These are phyloP conservation scores for Harpagoxenus sublaevis DNA, from an alignment of 2,888 invertebrate genomes.

Conservation along the genomic window DNA sequence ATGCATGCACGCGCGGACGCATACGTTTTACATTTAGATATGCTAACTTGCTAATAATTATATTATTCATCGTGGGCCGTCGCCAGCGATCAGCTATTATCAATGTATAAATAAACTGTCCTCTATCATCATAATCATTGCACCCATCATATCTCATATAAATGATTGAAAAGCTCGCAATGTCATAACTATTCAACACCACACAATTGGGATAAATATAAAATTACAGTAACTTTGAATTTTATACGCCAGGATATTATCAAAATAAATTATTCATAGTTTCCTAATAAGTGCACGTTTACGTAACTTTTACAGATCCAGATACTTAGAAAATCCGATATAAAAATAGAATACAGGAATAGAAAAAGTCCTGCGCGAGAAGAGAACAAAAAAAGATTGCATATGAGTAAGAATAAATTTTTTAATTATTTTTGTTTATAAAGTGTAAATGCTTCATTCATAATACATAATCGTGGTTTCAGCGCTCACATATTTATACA, in stretches of 20 bases:
- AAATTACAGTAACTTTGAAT: neutral
- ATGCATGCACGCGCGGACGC: constrained; percentile 51
- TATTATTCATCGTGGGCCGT: constrained; percentile 43
- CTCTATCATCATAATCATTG: neutral
- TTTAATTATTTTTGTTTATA: neutral
- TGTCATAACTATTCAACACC: neutral
- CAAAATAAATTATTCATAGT: neutral
- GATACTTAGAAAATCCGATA: neutral
- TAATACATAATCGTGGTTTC: neutral
- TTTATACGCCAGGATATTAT: neutral
- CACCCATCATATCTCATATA: neutral
- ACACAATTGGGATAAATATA: neutral
- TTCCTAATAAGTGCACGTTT: neutral
- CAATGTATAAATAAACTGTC: constrained; percentile 25
- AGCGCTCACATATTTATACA: constrained; percentile 58
- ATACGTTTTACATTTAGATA: constrained; percentile 59
- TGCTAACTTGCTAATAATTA: constrained; percentile 50
- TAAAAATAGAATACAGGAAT: neutral
- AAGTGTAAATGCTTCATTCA: neutral
- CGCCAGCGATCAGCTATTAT: constrained; percentile 50
- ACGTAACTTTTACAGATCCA: neutral
- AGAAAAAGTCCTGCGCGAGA: neutral
- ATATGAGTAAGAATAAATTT: neutral
- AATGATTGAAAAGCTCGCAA: neutral
- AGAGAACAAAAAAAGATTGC: neutral